Evolutionary conservation across 2,113 vertebrate species (phyloP).

Genomic region (Lophotis ruficrista): DNA sequence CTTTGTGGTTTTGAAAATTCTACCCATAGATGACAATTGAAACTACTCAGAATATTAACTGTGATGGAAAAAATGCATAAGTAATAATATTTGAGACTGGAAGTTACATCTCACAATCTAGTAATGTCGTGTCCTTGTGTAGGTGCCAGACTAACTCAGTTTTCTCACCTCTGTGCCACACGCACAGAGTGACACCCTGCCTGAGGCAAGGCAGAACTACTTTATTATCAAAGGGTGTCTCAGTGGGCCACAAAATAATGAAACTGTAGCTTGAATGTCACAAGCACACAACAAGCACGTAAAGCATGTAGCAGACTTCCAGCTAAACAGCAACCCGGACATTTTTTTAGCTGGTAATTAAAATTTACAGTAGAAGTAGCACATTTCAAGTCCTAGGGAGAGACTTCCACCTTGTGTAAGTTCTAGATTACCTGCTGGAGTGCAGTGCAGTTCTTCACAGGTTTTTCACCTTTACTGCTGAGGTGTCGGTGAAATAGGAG

Average conservation of each 20-base stretch:
- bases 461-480: not conserved
- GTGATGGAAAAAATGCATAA: slow-evolving; percentile 34
- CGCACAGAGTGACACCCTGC: not conserved
- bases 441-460: accelerated
- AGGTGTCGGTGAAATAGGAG: not conserved
- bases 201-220: not conserved
- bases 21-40: slow-evolving; percentile 3
- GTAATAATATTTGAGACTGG: not conserved
- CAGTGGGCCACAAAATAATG: not conserved
- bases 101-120: not conserved
- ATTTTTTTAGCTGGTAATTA: not conserved
- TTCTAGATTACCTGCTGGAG: not conserved
- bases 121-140: not conserved
- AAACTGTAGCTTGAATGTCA: not conserved
- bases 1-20: not conserved
- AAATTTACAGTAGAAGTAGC: not conserved
- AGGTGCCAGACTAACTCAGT: not conserved
- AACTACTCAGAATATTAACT: slow-evolving; percentile 20
- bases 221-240: not conserved
- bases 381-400: not conserved
- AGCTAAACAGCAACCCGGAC: not conserved
- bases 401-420: not conserved
- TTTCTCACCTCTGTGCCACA: not conserved
- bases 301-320: not conserved
- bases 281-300: not conserved